These are phyloP conservation scores for Crotalus tigris DNA, from an alignment of 2,113 vertebrate species.

Conservation along the genomic window DNA sequence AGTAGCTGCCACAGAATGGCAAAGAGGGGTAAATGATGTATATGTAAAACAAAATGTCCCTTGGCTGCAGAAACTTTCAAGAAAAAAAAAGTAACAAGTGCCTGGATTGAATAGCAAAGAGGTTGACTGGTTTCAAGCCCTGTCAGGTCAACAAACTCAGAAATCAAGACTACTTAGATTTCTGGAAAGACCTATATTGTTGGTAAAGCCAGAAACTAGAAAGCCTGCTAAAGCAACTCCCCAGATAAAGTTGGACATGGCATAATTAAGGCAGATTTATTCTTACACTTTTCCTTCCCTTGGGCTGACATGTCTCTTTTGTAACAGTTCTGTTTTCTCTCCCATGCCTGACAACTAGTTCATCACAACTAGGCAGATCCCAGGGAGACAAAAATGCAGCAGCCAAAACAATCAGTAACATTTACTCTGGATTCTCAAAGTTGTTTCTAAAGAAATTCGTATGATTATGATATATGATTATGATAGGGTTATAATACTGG, in stretches of 20 bases:
- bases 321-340: neutral
- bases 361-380: neutral
- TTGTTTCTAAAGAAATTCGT: constrained; percentile 16
- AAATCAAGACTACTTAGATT: neutral
- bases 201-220: neutral
- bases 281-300: neutral
- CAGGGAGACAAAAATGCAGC: neutral
- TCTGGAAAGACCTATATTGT: neutral
- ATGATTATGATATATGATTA: neutral
- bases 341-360: neutral
- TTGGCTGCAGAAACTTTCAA: neutral
- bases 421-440: neutral
- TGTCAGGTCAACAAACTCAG: neutral
- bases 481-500: no score
- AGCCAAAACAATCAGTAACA: neutral
- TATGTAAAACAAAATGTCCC: neutral
- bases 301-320: neutral
- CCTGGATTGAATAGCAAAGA: neutral
- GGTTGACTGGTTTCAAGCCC: neutral
- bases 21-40: neutral
- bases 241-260: no score
- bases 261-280: neutral
- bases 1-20: neutral
- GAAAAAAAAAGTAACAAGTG: neutral
- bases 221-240: neutral